These are phyloP conservation scores for Lynx canadensis DNA, from an alignment of 2,113 vertebrate species.

Conservation along the genomic window DNA sequence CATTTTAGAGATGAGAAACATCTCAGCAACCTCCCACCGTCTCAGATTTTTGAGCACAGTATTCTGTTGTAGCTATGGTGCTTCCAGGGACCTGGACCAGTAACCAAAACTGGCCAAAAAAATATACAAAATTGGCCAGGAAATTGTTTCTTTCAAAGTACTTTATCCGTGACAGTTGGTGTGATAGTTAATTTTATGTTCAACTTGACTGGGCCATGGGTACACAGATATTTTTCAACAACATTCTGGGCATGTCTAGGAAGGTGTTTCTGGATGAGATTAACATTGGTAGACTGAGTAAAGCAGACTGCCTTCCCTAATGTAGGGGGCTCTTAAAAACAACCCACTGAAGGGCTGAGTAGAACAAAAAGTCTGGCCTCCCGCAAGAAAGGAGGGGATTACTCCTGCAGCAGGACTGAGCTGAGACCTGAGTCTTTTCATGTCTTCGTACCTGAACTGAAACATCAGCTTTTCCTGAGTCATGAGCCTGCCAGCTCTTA, in stretches of 20 bases:
- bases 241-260: background rate
- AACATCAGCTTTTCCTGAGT: background rate
- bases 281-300: background rate
- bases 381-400: accelerated
- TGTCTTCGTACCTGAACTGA: background rate
- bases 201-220: background rate
- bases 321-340: no score
- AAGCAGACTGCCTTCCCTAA: background rate
- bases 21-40: no score
- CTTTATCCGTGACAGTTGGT: background rate
- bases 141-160: background rate
- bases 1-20: no score
- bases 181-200: background rate
- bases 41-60: background rate
- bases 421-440: background rate
- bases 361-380: background rate
- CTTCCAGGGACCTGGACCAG: background rate
- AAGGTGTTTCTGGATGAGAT: background rate
- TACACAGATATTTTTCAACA: background rate
- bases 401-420: background rate
- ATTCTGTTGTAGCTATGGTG: background rate
- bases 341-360: background rate
- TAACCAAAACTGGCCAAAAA: background rate
- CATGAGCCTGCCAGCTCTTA: background rate
- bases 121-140: background rate